Percentiles rank a stretch among this genome's conserved stretches.
phyloP scores from a whole-genome alignment of 2,888 invertebrate genomes.

The Chelonus formosanus region DNA sequence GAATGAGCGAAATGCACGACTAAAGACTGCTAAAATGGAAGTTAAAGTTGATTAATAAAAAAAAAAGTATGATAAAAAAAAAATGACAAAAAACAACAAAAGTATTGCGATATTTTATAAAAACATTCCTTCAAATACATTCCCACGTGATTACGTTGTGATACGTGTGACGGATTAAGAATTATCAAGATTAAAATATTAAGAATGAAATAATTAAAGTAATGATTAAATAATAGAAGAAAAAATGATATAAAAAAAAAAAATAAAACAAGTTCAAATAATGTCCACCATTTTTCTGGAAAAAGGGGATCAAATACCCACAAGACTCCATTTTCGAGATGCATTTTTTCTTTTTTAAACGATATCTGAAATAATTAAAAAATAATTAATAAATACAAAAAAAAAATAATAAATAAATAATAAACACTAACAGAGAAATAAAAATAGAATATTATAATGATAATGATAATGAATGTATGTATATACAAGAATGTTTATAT shows the following conservation, averaged over 20 bases:
- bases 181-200: no score
- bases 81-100: not conserved
- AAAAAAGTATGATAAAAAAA: constrained; percentile 7
- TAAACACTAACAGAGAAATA: constrained; percentile 9
- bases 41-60: constrained; percentile 3
- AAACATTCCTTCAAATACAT: constrained; percentile 15
- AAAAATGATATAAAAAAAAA: constrained; percentile 12
- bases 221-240: not conserved
- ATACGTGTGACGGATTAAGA: no score
- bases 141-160: not conserved
- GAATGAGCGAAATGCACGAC: not conserved
- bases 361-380: not conserved
- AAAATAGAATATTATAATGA: constrained; percentile 21
- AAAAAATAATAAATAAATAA: constrained; percentile 12
- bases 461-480: constrained; percentile 30
- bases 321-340: constrained; percentile 14
- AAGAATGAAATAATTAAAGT: no score
- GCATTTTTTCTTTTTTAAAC: constrained; percentile 8
- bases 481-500: constrained; percentile 29
- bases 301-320: not conserved
- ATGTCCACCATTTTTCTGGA: not conserved
- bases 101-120: constrained; percentile 17
- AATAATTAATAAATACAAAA: not conserved
- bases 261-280: constrained; percentile 8
- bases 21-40: constrained; percentile 12